Evolutionary conservation across 2,797 vertebrate species (phyloP).

Genomic region (Prionace glauca): DNA sequence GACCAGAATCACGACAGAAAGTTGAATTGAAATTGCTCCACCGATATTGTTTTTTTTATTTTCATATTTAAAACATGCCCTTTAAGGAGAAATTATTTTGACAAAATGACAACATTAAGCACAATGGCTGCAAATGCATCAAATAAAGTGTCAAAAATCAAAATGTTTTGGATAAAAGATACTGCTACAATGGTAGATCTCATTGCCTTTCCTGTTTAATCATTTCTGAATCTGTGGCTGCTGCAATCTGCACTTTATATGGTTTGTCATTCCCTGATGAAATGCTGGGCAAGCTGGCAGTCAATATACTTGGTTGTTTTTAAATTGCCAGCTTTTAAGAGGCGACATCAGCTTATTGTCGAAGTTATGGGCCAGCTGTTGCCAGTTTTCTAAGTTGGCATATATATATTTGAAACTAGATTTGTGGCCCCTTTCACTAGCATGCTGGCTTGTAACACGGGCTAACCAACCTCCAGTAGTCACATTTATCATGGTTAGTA

Average conservation of each 20-base stretch:
- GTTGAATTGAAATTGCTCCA: neutral
- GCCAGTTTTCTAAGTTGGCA: neutral
- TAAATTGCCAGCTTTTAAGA: neutral
- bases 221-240: neutral
- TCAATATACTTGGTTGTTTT: neutral
- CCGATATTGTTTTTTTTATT: neutral
- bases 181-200: neutral
- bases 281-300: neutral
- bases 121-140: neutral
- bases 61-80: neutral
- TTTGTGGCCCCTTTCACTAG: neutral
- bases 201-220: neutral
- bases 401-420: neutral
- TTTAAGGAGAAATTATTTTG: constrained; percentile 5
- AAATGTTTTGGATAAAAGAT: neutral
- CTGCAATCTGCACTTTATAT: neutral
- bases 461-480: neutral
- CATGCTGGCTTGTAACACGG: neutral
- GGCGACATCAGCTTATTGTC: neutral
- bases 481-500: neutral
- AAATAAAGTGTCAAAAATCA: neutral
- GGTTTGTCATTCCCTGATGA: neutral
- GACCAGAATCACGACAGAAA: neutral
- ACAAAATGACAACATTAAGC: neutral
- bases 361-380: neutral